Base-by-base conservation (phyloP, 35 echinoderm and acorn worm species). In the Apostichopus japonicus region DNA sequence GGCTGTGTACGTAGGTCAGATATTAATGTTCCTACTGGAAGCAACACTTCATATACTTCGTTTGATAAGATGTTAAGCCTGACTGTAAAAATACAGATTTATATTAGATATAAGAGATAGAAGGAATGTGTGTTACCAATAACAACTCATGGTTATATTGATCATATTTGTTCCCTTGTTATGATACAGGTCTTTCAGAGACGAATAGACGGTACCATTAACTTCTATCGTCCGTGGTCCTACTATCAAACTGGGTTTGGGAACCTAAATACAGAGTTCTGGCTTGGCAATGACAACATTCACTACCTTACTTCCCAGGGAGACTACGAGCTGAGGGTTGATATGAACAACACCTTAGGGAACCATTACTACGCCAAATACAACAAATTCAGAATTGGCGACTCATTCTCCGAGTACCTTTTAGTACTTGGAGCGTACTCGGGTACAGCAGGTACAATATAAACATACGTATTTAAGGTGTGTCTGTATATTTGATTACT, bases 261-360 rank as follows among this genome's bases (percentile, higher is more conserved):
- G 15, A 87, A 87, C 8, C 17, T 87, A 9, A 87, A 87, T 54
- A 87, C 55, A 17, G 84, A 87, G 55, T 63, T 62, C 21, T 87
- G 84, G 84, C 54, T 61, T 87, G 84, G 84, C 6, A 87, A 87
- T 62, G 54, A 87, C 54, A 87, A 87, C 53, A 87, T 87, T 4
- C 56, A 87, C 25, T 63, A 63, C 2, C 7, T 87, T 87, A n/a
- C 84, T 17, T 87, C 84, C 21, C 15, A 10, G 16, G 24, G 84
- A 23, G n/a, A 54, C 19, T 87, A 61, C 33, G 84, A 65, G 63
- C 25, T 87, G 15, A 65, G 84, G 25, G 13, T 87, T 87, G 84
- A 87, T 19, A n/a, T 90, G 87, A 19, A 73, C 15, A 71, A 62
- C 23, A 62, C 17, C 0, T 90, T 72, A 53, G 65, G 51, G 4